Percentiles rank a stretch among this genome's conserved stretches.
phyloP scores from a whole-genome alignment of 2,888 invertebrate species.

The Zeuzera pyrina region DNA sequence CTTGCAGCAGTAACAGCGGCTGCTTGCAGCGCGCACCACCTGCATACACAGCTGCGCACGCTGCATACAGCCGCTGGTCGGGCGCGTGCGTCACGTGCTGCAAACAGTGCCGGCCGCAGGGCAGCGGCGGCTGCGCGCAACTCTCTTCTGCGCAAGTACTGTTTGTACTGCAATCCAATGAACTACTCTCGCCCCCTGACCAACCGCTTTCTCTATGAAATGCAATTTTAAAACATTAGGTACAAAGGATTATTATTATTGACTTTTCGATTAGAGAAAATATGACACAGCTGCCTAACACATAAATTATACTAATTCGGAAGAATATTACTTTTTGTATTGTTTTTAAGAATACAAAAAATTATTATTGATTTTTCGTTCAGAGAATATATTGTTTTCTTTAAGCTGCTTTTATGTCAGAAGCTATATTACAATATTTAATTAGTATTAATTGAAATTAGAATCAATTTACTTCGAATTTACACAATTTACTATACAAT shows the following conservation, averaged over 20 bases:
- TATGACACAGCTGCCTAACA: no score
- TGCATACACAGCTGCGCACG: slow-evolving; percentile 66
- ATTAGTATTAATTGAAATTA: no score
- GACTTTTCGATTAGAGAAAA: no score
- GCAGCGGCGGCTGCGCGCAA: slow-evolving; percentile 69
- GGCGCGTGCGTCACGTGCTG: slow-evolving; percentile 88
- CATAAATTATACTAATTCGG: no score
- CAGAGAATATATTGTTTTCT: not conserved
- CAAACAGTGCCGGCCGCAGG: slow-evolving; percentile 87
- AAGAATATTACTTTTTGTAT: slow-evolving; percentile 3
- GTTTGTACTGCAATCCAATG: slow-evolving; percentile 15
- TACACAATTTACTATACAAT: no score
- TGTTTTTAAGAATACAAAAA: not conserved
- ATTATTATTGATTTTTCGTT: not conserved
- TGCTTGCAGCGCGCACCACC: slow-evolving; percentile 61
- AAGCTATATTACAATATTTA: no score
- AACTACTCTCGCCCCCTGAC: slow-evolving; percentile 47
- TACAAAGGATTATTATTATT: no score
- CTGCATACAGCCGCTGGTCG: slow-evolving; percentile 80
- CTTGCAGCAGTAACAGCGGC: slow-evolving; percentile 56
- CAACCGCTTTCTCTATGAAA: slow-evolving; percentile 37
- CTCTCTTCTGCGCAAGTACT: slow-evolving; percentile 34
- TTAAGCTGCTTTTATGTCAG: no score
- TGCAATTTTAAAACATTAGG: no score
- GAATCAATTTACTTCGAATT: no score